phyloP scores from a whole-genome alignment of 2,113 vertebrate genomes.

The Zosterops lateralis region DNA sequence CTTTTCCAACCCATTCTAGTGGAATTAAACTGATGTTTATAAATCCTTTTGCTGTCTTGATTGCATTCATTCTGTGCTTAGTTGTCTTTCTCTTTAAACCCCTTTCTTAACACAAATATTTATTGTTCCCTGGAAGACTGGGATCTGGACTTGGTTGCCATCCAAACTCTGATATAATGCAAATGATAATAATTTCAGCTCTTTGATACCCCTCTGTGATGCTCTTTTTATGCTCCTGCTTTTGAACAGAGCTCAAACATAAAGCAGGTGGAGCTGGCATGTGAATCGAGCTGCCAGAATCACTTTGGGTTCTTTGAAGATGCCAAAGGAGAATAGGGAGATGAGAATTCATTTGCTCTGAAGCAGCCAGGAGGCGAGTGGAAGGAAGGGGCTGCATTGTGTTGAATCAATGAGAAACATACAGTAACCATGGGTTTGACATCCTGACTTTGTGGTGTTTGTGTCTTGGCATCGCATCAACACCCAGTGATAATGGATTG shows the following conservation, averaged over 20 bases:
- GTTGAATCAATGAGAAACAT: background rate
- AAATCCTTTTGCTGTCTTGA: background rate
- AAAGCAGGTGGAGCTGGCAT: slow-evolving; percentile 31
- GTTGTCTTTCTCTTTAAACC: background rate
- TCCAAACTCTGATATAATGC: background rate
- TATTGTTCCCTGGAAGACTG: background rate
- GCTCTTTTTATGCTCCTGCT: background rate
- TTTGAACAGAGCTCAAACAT: background rate
- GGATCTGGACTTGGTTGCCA: background rate
- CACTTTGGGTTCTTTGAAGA: background rate
- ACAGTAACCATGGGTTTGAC: background rate
- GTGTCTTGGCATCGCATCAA: slow-evolving; percentile 39
- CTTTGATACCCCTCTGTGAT: background rate
- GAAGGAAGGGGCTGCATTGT: slow-evolving; percentile 37
- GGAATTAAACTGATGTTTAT: background rate
- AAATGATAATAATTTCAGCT: slow-evolving; percentile 9
- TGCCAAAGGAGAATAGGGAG: background rate
- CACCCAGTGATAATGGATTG: background rate
- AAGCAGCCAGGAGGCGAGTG: background rate
- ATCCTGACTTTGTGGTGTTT: slow-evolving; percentile 44
- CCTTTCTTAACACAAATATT: background rate
- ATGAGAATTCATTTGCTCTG: slow-evolving; percentile 3
- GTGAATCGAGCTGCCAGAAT: background rate
- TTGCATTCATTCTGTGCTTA: background rate
- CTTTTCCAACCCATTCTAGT: background rate